A percentile compares a stretch with the other conserved stretches of the same genome.
phyloP scores from a whole-genome alignment of 2,113 vertebrate genomes.

The Budorcas taxicolor region DNA sequence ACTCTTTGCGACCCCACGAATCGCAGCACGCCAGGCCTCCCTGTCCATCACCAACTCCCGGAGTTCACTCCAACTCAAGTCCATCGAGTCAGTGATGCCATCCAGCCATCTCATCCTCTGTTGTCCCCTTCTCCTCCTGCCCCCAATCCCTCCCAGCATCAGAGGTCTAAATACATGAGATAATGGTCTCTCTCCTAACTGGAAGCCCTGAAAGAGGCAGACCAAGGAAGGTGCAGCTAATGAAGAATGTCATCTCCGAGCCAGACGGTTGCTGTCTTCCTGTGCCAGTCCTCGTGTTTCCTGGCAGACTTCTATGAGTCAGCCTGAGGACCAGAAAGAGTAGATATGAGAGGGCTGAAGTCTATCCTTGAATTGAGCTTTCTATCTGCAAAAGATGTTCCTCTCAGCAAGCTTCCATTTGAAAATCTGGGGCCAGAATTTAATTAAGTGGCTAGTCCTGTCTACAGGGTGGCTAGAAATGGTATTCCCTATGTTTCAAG shows the following conservation, averaged over 20 bases:
- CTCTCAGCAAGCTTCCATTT: background rate
- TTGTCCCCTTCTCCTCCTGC: no score
- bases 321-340: background rate
- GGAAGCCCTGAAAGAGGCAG: background rate
- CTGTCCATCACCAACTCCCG: no score
- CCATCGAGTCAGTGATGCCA: no score
- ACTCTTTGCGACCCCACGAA: no score
- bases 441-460: background rate
- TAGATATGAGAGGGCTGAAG: background rate
- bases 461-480: background rate
- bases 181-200: background rate
- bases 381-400: background rate
- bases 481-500: background rate
- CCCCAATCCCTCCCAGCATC: no score
- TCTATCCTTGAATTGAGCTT: background rate
- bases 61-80: no score
- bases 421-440: background rate
- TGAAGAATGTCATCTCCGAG: background rate
- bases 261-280: background rate
- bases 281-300: background rate
- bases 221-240: rapidly evolving
- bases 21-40: no score
- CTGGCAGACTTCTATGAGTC: background rate
- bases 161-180: background rate
- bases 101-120: no score